A percentile compares a stretch with the other conserved stretches of the same genome.
phyloP scores from a whole-genome alignment of 2,113 vertebrate species.

The Protobothrops mucrosquamatus region DNA sequence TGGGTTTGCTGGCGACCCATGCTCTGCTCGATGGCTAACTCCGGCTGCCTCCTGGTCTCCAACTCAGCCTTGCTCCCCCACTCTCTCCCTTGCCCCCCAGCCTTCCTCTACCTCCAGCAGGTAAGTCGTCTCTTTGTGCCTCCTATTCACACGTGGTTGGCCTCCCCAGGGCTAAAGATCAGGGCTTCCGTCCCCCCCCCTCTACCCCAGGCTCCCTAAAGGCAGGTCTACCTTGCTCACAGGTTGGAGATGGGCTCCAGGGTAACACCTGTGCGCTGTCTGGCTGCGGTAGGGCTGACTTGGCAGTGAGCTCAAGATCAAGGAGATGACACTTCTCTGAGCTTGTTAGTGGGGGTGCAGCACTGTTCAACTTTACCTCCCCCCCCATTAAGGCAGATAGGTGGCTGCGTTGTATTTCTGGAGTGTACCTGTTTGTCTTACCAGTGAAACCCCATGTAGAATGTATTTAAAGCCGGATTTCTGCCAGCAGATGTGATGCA shows the following conservation, averaged over 20 bases:
- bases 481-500: background rate
- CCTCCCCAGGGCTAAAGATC: conserved; percentile 20
- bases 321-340: background rate
- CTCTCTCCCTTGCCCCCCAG: conserved; percentile 88
- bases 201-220: background rate
- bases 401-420: background rate
- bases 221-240: background rate
- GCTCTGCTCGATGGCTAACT: conserved; percentile 97
- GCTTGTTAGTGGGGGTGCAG: background rate
- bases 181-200: background rate
- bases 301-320: background rate
- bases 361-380: background rate
- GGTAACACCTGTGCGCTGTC: conserved; percentile 10
- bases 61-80: conserved; percentile 91
- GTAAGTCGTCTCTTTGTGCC: conserved; percentile 76
- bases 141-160: conserved; percentile 16
- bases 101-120: conserved; percentile 97
- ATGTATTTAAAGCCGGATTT: background rate
- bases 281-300: background rate
- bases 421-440: background rate
- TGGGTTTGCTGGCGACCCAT: conserved; percentile 80
- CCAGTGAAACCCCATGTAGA: background rate
- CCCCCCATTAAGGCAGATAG: background rate
- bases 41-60: conserved; percentile 93
- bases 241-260: background rate